Base-by-base conservation (phyloP, 2,113 vertebrate species). In the Mus spicilegus region DNA sequence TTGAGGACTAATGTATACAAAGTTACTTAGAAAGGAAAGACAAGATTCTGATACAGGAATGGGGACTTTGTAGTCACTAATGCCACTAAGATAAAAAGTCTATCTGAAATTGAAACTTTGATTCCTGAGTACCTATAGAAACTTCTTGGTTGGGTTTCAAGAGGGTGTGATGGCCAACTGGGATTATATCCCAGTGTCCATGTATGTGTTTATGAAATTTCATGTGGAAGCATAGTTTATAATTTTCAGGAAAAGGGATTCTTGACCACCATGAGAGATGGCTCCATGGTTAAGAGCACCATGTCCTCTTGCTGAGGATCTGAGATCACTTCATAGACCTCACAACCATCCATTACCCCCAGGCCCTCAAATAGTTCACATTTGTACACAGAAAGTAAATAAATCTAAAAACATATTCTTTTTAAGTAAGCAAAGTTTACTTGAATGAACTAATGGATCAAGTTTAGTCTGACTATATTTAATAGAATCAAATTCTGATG, bases 1-100 rank as follows among this genome's bases (percentile, higher is more conserved):
- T 90, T 14, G 22, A 80, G 80, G 24, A 88, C 1, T 56, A 90
- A 91, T 89, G n/a, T 86, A 16, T 24, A 30, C 22, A 70, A 58
- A 17, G 81, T 94, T 70, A 89, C 67, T 82, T 61, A 94, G 16
- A 90, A 96, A 95, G 22, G 76, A 17, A 94, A 96, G 24, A 80
- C 10, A 49, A 87, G 6, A 96, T 30, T 88, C 72, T 95, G 9
- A 78, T 87, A 75, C 90, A 69, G 91, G 49, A 95, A 61, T 63
- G 19, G 61, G 67, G 58, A 33, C 28, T 88, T 97, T 80, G 22
- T 16, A 82, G 26, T 75, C 17, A 65, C 82, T 56, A 17, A 39
- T 33, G 65, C 42, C 87, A 82, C 65, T 81, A 75, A 87, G 11
- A 65, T 65, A 73, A 91, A 90, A 70, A 61, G 9, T 73, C 49